Evolutionary conservation across 1,140 invertebrate genomes (phyloP).

Genomic region (Cryptotermes secundus): DNA sequence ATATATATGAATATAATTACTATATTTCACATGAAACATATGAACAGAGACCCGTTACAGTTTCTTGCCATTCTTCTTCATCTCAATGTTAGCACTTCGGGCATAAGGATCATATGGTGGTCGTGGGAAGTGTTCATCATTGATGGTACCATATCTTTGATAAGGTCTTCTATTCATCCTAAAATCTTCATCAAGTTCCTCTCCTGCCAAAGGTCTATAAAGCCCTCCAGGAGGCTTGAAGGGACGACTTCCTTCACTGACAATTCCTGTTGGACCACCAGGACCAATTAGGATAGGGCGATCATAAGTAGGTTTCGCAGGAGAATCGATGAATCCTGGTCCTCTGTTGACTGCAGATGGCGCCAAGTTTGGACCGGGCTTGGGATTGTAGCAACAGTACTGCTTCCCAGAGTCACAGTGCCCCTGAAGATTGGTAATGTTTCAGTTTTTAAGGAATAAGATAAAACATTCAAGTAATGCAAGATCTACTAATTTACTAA

Average conservation of each 20-base stretch:
- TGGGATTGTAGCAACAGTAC: constrained; percentile 54
- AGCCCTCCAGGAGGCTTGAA: neutral
- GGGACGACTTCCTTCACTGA: neutral
- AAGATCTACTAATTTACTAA: too few species aligned
- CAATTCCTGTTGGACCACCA: constrained; percentile 53
- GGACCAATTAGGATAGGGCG: constrained; percentile 57
- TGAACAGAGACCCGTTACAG: too few species aligned
- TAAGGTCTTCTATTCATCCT: neutral
- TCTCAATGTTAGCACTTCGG: neutral
- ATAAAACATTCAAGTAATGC: too few species aligned
- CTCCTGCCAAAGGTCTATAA: neutral
- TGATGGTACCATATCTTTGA: neutral
- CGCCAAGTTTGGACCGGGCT: constrained; percentile 21
- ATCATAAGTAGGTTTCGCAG: constrained; percentile 37
- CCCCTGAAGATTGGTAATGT: constrained; percentile 46
- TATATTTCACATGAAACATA: too few species aligned
- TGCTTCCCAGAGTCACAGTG: constrained; percentile 54
- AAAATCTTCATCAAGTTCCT: neutral
- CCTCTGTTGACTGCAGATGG: neutral
- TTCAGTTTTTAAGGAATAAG: too few species aligned
- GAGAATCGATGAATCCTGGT: neutral
- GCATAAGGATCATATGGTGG: neutral
- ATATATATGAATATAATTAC: too few species aligned
- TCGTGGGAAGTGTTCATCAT: neutral
- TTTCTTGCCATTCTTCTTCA: neutral